These are phyloP conservation scores for Alligator mississippiensis DNA, from an alignment of 2,113 vertebrate species.

Conservation along the genomic window DNA sequence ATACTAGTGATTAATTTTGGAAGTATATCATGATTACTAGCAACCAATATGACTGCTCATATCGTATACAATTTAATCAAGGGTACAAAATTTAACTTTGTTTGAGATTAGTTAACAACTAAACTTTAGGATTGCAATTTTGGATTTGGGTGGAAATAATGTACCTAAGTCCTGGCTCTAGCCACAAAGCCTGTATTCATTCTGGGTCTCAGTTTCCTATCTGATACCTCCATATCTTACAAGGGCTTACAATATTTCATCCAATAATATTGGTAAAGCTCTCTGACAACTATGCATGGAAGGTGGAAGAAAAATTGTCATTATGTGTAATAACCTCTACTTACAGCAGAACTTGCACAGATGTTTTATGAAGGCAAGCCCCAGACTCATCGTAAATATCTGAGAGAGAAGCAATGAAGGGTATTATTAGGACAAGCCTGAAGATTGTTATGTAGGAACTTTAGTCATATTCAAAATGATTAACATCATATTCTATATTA, in stretches of 20 bases:
- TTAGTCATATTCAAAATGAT: not conserved
- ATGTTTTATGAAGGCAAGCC: not conserved
- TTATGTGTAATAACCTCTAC: not conserved
- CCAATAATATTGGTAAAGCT: not conserved
- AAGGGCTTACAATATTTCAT: not conserved
- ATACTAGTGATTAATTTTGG: slow-evolving; percentile 46
- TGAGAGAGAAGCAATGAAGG: not conserved
- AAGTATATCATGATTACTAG: slow-evolving; percentile 38
- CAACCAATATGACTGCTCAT: slow-evolving; percentile 12
- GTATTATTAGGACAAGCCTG: not conserved
- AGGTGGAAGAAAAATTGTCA: not conserved
- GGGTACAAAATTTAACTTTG: too few species aligned
- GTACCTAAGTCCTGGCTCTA: not conserved
- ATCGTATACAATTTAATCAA: not conserved
- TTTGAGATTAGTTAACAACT: not conserved
- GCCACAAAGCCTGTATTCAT: not conserved
- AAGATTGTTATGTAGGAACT: not conserved
- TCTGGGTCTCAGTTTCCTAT: not conserved
- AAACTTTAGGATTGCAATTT: not conserved
- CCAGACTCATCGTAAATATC: not conserved
- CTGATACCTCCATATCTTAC: not conserved
- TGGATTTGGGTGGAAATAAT: not conserved
- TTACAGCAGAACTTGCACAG: not conserved
- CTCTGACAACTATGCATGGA: not conserved
- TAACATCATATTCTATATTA: not conserved